These are phyloP conservation scores for Drosophila paranaensis DNA, from an alignment of 2,888 invertebrate genomes.

Conservation along the genomic window DNA sequence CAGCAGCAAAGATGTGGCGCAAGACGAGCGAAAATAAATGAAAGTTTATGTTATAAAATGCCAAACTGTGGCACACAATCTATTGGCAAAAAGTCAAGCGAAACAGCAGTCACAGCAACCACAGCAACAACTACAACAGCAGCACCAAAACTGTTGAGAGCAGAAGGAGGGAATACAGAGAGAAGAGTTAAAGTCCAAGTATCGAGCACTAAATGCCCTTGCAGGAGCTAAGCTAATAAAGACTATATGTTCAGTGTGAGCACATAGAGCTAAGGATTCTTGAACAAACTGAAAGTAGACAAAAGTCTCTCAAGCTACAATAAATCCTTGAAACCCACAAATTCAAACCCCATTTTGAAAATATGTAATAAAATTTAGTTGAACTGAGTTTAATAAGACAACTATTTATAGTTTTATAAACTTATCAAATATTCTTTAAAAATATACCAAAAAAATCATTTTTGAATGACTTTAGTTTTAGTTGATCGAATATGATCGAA, in stretches of 20 bases:
- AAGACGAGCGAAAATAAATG: constrained; percentile 75
- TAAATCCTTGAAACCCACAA: too few species aligned
- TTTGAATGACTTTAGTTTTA: too few species aligned
- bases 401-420: too few species aligned
- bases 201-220: constrained; percentile 15
- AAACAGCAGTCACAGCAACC: constrained; percentile 23
- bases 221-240: not conserved
- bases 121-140: constrained; percentile 24
- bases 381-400: too few species aligned
- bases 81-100: constrained; percentile 50
- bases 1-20: constrained; percentile 47
- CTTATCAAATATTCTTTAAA: too few species aligned
- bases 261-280: too few species aligned
- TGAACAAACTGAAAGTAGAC: too few species aligned
- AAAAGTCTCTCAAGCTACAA: too few species aligned
- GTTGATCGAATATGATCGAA: too few species aligned
- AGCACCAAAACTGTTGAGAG: constrained; percentile 14
- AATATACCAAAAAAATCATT: too few species aligned
- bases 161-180: not conserved
- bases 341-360: too few species aligned
- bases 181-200: not conserved
- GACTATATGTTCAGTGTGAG: not conserved
- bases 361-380: too few species aligned
- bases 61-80: constrained; percentile 78
- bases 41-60: constrained; percentile 82